phyloP scores from a whole-genome alignment of 2,797 vertebrate genomes.

The Chelidonichthys spinosus region DNA sequence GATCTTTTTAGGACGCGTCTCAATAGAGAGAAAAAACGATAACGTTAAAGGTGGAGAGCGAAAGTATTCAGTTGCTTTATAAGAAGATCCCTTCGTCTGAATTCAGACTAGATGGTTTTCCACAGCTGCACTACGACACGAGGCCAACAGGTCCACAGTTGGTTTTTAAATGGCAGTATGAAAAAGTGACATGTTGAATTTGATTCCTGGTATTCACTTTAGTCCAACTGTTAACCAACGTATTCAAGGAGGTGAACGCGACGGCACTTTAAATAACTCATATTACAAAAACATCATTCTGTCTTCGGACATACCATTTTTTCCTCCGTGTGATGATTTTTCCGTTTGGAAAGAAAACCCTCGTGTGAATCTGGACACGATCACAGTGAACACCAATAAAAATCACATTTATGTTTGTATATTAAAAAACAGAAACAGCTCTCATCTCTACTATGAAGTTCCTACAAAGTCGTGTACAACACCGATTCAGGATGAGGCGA shows the following conservation, averaged over 20 bases:
- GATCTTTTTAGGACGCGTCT: background rate
- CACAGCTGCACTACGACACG: conserved; percentile 1
- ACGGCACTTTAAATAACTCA: background rate
- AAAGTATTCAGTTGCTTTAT: background rate
- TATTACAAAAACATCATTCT: background rate
- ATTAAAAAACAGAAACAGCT: conserved; percentile 47
- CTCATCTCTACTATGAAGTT: conserved; percentile 36
- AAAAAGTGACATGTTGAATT: background rate
- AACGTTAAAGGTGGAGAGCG: background rate
- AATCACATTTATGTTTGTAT: conserved; percentile 59
- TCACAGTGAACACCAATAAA: conserved; percentile 83
- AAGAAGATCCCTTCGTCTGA: background rate
- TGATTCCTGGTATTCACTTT: background rate
- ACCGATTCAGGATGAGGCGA: conserved; percentile 58
- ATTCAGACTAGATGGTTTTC: background rate
- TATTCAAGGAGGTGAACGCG: background rate
- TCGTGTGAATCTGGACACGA: conserved; percentile 51
- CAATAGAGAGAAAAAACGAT: background rate
- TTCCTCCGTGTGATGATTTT: background rate
- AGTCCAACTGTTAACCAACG: background rate
- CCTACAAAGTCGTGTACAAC: conserved; percentile 54
- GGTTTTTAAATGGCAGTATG: conserved; percentile 18
- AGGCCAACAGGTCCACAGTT: conserved; percentile 7
- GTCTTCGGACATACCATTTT: background rate
- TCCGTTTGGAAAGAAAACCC: conserved; percentile 11